phyloP scores from a whole-genome alignment of 2,888 invertebrate species.

The Cistogaster globosa region DNA sequence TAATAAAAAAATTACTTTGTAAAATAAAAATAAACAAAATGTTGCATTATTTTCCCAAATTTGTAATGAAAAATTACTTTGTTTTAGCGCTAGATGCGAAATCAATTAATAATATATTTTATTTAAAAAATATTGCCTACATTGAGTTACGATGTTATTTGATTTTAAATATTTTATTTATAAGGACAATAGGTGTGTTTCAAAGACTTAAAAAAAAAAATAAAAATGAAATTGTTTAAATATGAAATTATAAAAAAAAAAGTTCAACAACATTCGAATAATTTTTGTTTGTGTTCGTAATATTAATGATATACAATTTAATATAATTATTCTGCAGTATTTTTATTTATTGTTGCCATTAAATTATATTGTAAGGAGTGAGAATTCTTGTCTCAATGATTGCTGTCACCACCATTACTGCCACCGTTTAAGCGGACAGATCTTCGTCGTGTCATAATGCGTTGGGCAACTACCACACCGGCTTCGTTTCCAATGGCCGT shows the following conservation, averaged over 20 bases:
- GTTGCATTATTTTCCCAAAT: slow-evolving; percentile 29
- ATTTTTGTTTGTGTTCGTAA: slow-evolving; percentile 36
- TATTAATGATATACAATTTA: slow-evolving; percentile 63
- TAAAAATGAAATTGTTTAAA: slow-evolving; percentile 64
- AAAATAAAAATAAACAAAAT: slow-evolving; percentile 14
- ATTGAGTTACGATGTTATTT: slow-evolving; percentile 37
- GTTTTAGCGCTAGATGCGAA: not conserved
- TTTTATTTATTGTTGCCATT: slow-evolving; percentile 59
- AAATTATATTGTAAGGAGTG: slow-evolving; percentile 42
- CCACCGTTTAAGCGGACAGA: slow-evolving; percentile 78
- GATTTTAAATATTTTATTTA: no score
- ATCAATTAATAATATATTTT: slow-evolving; percentile 25
- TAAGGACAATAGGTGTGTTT: slow-evolving; percentile 24
- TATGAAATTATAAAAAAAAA: slow-evolving; percentile 30
- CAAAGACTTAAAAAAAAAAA: slow-evolving; percentile 60
- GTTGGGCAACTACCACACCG: slow-evolving; percentile 70
- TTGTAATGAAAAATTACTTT: slow-evolving; percentile 5
- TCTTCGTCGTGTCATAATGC: slow-evolving; percentile 78
- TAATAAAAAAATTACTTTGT: slow-evolving; percentile 1
- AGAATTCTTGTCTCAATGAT: slow-evolving; percentile 66
- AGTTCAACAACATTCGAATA: slow-evolving; percentile 58
- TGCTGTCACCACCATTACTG: slow-evolving; percentile 70
- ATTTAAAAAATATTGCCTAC: slow-evolving; percentile 56
- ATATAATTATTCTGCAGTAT: slow-evolving; percentile 10
- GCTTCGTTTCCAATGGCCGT: slow-evolving; percentile 58